A percentile compares a stretch with the other conserved stretches of the same genome.
These are phyloP conservation scores for Ammospiza caudacuta DNA, from an alignment of 2,113 vertebrate species.

Conservation along the genomic window DNA sequence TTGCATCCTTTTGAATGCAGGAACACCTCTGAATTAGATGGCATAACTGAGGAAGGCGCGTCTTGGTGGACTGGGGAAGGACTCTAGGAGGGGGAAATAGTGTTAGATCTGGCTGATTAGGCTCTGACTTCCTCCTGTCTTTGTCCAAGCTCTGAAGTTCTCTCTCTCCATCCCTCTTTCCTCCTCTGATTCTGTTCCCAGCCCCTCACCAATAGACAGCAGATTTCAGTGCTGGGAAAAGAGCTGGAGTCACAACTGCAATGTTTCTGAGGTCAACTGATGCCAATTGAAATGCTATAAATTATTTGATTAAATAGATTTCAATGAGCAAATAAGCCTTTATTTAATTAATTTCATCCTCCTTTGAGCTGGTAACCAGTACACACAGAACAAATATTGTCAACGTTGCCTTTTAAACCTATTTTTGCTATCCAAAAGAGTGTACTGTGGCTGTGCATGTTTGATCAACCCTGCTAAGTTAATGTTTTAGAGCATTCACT, in stretches of 20 bases:
- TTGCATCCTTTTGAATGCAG: neutral
- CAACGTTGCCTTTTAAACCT: neutral
- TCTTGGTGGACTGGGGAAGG: neutral
- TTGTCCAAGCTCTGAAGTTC: neutral
- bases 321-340: neutral
- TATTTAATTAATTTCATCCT: neutral
- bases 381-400: neutral
- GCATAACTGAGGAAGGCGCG: neutral
- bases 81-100: neutral
- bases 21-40: neutral
- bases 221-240: neutral
- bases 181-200: neutral
- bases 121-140: neutral
- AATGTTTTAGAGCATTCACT: neutral
- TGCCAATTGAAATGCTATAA: neutral
- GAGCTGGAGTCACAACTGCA: neutral
- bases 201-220: neutral
- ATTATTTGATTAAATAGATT: neutral
- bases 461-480: neutral
- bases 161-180: neutral
- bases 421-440: neutral
- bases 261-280: neutral
- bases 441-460: neutral
- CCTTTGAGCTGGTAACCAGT: neutral
- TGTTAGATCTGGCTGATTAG: neutral